phyloP scores from a whole-genome alignment of 2,113 vertebrate species.

The Lamprologus speciosus region DNA sequence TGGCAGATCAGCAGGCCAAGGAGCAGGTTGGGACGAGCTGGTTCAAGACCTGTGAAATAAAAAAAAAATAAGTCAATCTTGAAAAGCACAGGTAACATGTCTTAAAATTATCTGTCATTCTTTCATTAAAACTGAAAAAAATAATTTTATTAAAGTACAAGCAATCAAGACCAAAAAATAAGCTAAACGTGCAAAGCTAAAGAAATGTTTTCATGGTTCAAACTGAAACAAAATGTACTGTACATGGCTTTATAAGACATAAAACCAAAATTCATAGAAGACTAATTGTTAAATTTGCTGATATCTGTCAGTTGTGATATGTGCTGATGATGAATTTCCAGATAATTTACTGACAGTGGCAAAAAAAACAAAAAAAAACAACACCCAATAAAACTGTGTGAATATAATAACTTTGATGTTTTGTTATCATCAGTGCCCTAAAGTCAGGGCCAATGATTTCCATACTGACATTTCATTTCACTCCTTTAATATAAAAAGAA shows the following conservation, averaged over 20 bases:
- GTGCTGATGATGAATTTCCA: not conserved
- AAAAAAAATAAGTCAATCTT: not conserved
- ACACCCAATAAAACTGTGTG: not conserved
- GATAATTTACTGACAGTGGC: not conserved
- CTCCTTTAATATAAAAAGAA: not conserved
- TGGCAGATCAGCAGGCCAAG: slow-evolving; percentile 94
- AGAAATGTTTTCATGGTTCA: not conserved
- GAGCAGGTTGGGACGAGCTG: slow-evolving; percentile 91
- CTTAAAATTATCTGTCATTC: not conserved
- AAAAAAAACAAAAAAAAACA: not conserved
- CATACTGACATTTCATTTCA: not conserved
- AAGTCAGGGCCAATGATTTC: not conserved
- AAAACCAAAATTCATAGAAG: not conserved
- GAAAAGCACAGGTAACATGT: rapidly evolving
- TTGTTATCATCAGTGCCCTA: not conserved
- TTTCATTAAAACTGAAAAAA: not conserved
- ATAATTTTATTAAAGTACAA: not conserved
- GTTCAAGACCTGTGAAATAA: slow-evolving; percentile 83
- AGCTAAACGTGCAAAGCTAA: not conserved
- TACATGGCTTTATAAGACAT: not conserved
- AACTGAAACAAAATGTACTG: not conserved
- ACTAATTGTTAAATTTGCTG: not conserved
- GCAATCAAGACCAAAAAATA: not conserved
- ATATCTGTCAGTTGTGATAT: not conserved
- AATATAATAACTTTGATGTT: not conserved